Evolutionary conservation across 2,888 invertebrate genomes (phyloP).

Genomic region (Resseliella maxima): DNA sequence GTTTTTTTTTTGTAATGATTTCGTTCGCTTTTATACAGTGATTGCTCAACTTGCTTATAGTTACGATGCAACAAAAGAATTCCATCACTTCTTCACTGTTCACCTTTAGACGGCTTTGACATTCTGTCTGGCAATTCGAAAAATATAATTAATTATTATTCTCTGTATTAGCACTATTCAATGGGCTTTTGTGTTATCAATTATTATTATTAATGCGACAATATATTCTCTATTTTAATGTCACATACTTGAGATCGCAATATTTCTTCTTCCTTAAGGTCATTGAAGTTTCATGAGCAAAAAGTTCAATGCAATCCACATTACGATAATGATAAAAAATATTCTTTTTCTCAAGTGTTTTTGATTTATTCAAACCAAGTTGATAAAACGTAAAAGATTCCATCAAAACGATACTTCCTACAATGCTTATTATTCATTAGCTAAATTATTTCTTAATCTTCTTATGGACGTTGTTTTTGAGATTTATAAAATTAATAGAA

Average conservation of each 20-base stretch:
- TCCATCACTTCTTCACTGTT: background rate
- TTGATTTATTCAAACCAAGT: background rate
- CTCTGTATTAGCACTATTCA: background rate
- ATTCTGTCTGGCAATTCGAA: background rate
- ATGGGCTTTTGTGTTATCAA: background rate
- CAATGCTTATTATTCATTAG: background rate
- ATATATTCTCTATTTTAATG: background rate
- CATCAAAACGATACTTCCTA: background rate
- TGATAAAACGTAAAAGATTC: background rate
- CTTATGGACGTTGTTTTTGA: background rate
- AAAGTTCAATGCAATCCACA: slow-evolving; percentile 33
- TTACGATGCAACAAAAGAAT: background rate
- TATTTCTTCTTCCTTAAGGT: background rate
- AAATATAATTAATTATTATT: background rate
- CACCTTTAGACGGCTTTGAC: background rate
- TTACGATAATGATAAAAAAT: background rate
- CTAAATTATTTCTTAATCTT: background rate
- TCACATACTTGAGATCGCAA: background rate
- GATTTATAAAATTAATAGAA: slow-evolving; percentile 1
- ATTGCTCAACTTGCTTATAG: background rate
- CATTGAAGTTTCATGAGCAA: background rate
- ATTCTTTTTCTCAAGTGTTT: background rate
- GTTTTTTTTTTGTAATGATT: background rate
- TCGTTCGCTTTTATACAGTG: background rate
- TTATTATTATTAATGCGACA: background rate